phyloP scores from a whole-genome alignment of 1,140 invertebrate species.

The Periplaneta americana region DNA sequence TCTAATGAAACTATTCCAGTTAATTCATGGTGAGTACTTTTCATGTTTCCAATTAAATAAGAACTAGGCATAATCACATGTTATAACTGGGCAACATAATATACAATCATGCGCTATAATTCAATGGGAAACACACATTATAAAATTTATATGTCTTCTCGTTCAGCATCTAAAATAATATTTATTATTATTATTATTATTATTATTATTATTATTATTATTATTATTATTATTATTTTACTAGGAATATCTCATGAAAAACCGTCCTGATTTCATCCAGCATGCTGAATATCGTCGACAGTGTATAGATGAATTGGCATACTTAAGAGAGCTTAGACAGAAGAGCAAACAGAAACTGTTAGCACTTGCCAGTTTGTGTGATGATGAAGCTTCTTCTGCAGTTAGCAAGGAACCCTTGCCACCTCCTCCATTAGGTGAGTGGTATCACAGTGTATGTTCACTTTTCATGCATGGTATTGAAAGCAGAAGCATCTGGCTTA shows the following conservation, averaged over 20 bases:
- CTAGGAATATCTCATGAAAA: conserved; percentile 37
- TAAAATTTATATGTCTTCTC: too few relatives aligned
- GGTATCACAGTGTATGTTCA: too few relatives aligned
- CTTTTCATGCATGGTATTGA: too few relatives aligned
- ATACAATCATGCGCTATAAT: too few relatives aligned
- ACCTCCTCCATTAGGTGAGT: conserved; percentile 30
- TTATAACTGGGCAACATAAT: too few relatives aligned
- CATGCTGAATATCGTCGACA: conserved; percentile 38
- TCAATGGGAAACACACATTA: too few relatives aligned
- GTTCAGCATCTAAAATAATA: too few relatives aligned
- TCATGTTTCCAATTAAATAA: too few relatives aligned
- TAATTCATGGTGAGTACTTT: too few relatives aligned
- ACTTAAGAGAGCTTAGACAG: conserved; percentile 35
- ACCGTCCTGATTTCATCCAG: conserved; percentile 38
- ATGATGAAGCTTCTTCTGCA: conserved; percentile 12
- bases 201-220: not conserved
- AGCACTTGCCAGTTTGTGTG: conserved; percentile 29
- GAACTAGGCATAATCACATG: too few relatives aligned
- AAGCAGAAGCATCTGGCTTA: too few relatives aligned
- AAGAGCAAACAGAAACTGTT: conserved; percentile 35
- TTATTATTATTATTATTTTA: not conserved
- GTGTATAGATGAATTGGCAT: conserved; percentile 37
- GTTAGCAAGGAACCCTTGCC: conserved; percentile 18
- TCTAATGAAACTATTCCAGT: too few relatives aligned
- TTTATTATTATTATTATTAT: not conserved